These are phyloP conservation scores for Alloplasta piceator DNA, from an alignment of 2,888 invertebrate species.

Conservation along the genomic window DNA sequence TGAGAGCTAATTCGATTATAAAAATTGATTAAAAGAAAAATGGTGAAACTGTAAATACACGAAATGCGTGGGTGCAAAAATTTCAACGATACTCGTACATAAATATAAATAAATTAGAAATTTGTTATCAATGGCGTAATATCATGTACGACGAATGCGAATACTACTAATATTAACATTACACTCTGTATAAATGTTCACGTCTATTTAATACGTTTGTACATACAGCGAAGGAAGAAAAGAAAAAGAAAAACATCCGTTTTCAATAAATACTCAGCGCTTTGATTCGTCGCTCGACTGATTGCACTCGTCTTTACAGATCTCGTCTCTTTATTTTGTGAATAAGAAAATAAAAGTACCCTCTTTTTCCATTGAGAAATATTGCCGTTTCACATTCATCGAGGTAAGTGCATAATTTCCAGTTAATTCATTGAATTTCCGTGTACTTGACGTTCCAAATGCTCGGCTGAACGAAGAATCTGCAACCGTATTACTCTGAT, in stretches of 20 bases:
- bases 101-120: constrained; percentile 66
- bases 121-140: constrained; percentile 74
- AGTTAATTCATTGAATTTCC: too few species aligned
- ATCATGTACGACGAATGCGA: constrained; percentile 57
- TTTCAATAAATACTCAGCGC: constrained; percentile 80
- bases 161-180: constrained; percentile 43
- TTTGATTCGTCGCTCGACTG: constrained; percentile 72
- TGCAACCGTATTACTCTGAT: too few species aligned
- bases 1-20: constrained; percentile 23
- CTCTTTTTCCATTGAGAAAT: neutral
- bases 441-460: too few species aligned
- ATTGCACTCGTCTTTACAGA: constrained; percentile 37
- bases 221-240: constrained; percentile 70
- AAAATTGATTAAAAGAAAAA: constrained; percentile 23
- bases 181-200: constrained; percentile 78
- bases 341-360: neutral
- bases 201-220: constrained; percentile 80
- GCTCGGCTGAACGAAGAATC: too few species aligned
- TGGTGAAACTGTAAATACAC: constrained; percentile 52
- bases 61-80: constrained; percentile 13
- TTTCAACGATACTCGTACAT: constrained; percentile 61
- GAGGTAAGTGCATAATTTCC: neutral
- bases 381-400: neutral
- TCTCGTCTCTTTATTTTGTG: too few species aligned
- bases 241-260: constrained; percentile 66